Base-by-base conservation (phyloP, 2,797 vertebrate genomes). In the Sebastes hopkinsi region DNA sequence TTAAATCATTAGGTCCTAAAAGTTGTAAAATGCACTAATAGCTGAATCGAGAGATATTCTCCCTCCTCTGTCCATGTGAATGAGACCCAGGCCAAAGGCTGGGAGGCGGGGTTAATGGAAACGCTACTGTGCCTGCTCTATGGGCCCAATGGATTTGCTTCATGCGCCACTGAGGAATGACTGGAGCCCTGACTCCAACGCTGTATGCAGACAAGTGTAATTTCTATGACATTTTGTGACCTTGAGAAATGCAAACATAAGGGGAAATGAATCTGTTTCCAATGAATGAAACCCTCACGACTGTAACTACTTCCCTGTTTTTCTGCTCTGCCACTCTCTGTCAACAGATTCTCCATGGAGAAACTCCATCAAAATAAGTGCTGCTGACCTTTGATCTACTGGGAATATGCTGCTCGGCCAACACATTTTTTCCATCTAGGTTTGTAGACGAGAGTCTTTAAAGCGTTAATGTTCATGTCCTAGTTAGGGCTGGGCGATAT, bases 1-100 rank as follows among this genome's bases (percentile, higher is more conserved):
- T 46, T 20, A 46, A 46, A 46, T 46, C 42, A 46, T 46, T 46
- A 20, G 42, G 16, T 46, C 42, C 42, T 46, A 46, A 46, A 20
- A 46, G 42, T 46, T 46, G 42, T 8, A 46, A 46, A 46, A 46
- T 46, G 42, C 42, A 46, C 42, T 18, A 46, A 46, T 42, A 1
- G 38, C 42, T 18, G 42, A 46, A 46, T 46, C 42, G 1, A 46
- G 42, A 46, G 42, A 18, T 46, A 46, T 46, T 46, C 42, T 46
- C 42, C 42, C 16, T 46, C 16, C 42, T 46, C 16, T 18, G 42
- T 46, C 16, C 42, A 46, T 46, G 42, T 20, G 42, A 46, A 18
- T 46, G 42, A 18, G 42, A 3, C 42, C 42, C 42, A 46, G 42
- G 42, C 16, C 42, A 0, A 18, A 0, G 3, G 16, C 42, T 18